Evolutionary conservation across 2,113 vertebrate genomes (phyloP), one percentile per base, ranked within the genome.

Genomic region (Chroicocephalus ridibundus): DNA sequence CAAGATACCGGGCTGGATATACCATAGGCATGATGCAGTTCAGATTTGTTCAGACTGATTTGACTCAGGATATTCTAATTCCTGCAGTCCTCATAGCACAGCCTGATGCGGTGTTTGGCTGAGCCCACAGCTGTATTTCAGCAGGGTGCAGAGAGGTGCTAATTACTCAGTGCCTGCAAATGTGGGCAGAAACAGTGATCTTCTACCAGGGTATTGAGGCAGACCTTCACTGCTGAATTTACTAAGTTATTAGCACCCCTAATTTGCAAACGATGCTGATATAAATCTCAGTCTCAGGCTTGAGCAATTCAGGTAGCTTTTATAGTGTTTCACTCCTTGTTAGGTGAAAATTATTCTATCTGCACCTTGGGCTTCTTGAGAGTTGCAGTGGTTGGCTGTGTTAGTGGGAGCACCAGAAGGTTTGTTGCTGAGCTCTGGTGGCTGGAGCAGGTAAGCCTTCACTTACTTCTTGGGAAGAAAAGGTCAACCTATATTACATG

Each of bases 131-230:
- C 57, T 92, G 66, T 64, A 61, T 86, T 76, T 44, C 81, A 91
- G n/a, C 54, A 77, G 78, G 58, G n/a, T 76, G 71, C 15, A 62
- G 71, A 65, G 64, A 88, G 21, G 49, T 87, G 66, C 4, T 88
- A 91, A 95, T 95, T 93, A 91, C 36, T 77, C 40, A 17, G 16
- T 49, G 34, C 27, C 71, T 88, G n/a, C 42, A 46, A 58, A 29
- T 66, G 26, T 77, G 81, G 46, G 78, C 38, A 85, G 86, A 76
- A 84, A n/a, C 22, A 68, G 25, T 9, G 52, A n/a, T 79, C 20
- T 54, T 83, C 65, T 66, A 72, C 44, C 29, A 87, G 42, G 25
- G 49, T 57, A 15, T 0, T 3, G 38, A 91, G 49, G 60, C 8
- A 69, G 32, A 82, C 12, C 32, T 55, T 80, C 46, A 40, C 40